These are phyloP conservation scores for Gymnocheta viridis DNA, from an alignment of 2,888 invertebrate genomes.

Conservation along the genomic window DNA sequence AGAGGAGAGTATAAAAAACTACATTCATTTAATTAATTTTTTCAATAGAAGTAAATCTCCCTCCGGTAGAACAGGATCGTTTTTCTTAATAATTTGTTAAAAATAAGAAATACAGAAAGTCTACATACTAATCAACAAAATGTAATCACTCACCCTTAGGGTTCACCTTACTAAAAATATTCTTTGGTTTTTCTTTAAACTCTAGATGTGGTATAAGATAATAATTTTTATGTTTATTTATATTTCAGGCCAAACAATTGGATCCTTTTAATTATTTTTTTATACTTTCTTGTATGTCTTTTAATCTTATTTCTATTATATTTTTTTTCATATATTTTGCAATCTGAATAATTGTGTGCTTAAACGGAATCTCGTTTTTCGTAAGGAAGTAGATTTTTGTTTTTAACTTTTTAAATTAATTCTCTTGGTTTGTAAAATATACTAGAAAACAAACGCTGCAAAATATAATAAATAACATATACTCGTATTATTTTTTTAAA, in stretches of 20 bases:
- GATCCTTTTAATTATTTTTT: not conserved
- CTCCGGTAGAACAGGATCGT: not conserved
- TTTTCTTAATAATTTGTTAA: constrained; percentile 3
- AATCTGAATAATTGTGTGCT: constrained; percentile 69
- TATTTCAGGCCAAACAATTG: constrained; percentile 28
- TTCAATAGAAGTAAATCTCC: not conserved
- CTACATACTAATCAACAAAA: constrained; percentile 70
- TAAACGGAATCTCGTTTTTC: constrained; percentile 78
- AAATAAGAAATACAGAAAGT: constrained; percentile 27
- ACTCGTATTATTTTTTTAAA: constrained; percentile 28
- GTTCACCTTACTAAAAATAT: constrained; percentile 17
- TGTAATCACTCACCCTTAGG: constrained; percentile 44
- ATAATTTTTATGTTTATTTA: constrained; percentile 1
- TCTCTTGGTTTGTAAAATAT: not conserved
- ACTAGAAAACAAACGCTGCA: not conserved
- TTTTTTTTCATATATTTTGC: constrained; percentile 7
- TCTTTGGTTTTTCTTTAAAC: constrained; percentile 17
- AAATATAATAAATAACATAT: constrained; percentile 29
- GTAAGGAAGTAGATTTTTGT: constrained; percentile 76
- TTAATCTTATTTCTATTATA: constrained; percentile 20
- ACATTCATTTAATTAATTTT: not conserved
- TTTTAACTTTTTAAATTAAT: constrained; percentile 9
- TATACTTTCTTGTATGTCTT: constrained; percentile 32
- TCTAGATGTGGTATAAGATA: not conserved
- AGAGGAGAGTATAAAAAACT: not conserved